Evolutionary conservation across 2,113 vertebrate species (phyloP).

Genomic region (Bos javanicus): DNA sequence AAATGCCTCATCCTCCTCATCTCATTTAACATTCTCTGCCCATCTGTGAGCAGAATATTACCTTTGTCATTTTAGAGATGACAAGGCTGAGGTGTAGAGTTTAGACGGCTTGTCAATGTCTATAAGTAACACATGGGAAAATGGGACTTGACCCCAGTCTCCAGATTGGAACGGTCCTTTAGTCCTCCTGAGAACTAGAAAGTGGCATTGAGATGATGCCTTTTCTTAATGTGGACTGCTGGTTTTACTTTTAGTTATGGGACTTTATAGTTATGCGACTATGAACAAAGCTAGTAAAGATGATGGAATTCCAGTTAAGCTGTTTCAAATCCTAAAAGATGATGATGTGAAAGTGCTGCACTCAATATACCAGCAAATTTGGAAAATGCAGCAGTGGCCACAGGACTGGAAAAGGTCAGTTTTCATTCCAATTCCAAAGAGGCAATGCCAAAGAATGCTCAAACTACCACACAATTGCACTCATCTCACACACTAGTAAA

Average conservation of each 20-base stretch:
- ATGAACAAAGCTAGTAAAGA: neutral
- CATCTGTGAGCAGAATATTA: neutral
- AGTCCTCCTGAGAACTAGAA: neutral
- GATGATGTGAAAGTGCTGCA: neutral
- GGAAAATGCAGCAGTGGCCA: neutral
- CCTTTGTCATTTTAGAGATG: neutral
- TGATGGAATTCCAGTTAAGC: neutral
- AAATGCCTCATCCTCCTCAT: neutral
- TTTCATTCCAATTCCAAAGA: neutral
- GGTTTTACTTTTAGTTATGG: neutral
- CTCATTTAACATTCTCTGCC: neutral
- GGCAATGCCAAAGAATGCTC: neutral
- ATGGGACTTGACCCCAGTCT: neutral
- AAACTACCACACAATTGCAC: neutral
- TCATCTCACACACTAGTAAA: neutral
- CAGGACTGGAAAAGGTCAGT: neutral
- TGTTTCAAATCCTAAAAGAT: neutral
- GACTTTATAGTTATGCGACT: neutral
- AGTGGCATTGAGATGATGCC: neutral
- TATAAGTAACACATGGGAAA: accelerated
- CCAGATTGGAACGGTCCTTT: neutral
- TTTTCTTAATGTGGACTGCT: neutral
- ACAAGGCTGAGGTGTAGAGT: neutral
- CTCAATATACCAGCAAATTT: neutral
- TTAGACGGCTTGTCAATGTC: neutral